These are phyloP conservation scores for Cydia fagiglandana DNA, from an alignment of 1,140 invertebrate species.

Conservation along the genomic window DNA sequence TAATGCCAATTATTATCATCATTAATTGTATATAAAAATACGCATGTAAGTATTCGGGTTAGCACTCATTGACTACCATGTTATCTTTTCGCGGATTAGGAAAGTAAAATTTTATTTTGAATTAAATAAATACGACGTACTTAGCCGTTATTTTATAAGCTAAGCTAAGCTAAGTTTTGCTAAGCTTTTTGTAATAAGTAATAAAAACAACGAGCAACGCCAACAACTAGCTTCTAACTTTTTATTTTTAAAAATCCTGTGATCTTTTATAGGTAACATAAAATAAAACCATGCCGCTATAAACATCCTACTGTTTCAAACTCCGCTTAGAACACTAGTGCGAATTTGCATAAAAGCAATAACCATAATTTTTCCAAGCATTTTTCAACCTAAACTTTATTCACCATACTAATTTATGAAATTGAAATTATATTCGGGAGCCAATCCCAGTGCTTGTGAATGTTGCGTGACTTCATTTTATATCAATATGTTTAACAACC, in stretches of 20 bases:
- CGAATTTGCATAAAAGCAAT: constrained; percentile 30
- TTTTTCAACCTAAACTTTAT: constrained; percentile 28
- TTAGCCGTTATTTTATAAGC: no score
- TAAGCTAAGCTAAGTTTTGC: no score
- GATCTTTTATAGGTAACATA: neutral
- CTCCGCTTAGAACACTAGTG: constrained; percentile 20
- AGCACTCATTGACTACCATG: no score
- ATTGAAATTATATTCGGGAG: constrained; percentile 31
- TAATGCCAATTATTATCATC: no score
- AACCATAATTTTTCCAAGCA: constrained; percentile 24
- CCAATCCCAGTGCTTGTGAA: constrained; percentile 39
- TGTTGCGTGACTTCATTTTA: constrained; percentile 45
- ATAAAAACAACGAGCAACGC: no score
- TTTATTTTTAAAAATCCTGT: neutral
- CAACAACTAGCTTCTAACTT: neutral
- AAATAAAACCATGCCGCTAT: neutral
- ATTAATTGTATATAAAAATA: no score
- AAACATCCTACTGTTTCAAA: neutral
- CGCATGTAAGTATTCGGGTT: no score
- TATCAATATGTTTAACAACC: constrained; percentile 37
- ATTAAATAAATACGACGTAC: no score
- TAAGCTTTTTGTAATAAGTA: no score
- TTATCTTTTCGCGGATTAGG: no score
- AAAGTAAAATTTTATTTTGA: no score
- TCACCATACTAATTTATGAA: constrained; percentile 30